Conservation (phyloP, 2,113 vertebrate genomes). For the Oryctolagus cuniculus region mOryCun1.1 NC_091433.1:180828501-180829000, state of each 20-base stretch:
- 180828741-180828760: background rate
- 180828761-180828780: background rate
- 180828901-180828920: background rate
- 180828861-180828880: background rate
- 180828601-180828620: constrained; percentile 13
- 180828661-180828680: background rate
- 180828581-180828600: background rate
- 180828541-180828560: background rate
- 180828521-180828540: background rate
- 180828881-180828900: background rate
- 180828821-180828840: background rate
- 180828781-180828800: background rate
- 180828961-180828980: background rate
- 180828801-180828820: background rate
- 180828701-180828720: background rate
- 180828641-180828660: background rate
- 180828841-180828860: background rate
- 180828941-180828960: background rate
- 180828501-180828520: background rate
- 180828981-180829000: background rate
- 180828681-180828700: background rate
- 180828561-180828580: background rate
- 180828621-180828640: background rate
- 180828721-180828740: background rate
- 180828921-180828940: background rate